Percentiles rank a stretch among this genome's conserved stretches.
Conservation (phyloP, 1,140 invertebrate species). For the Caerostris extrusa region DNA sequence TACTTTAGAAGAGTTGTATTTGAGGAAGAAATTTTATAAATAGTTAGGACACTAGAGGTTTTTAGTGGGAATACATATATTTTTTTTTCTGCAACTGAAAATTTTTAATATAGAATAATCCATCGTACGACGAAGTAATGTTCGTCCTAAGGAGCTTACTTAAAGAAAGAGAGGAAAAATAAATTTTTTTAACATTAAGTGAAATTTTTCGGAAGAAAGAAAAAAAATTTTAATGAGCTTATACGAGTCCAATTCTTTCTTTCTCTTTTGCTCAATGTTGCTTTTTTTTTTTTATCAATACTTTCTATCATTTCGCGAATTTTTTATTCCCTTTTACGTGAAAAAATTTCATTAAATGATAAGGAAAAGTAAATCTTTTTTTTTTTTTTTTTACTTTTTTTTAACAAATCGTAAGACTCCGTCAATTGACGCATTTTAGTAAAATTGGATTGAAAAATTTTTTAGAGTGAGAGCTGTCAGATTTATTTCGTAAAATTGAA, state of each 20-base stretch:
- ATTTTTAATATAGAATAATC: background rate
- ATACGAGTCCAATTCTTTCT: background rate
- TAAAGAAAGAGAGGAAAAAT: background rate
- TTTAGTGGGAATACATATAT: background rate
- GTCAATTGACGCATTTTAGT: background rate
- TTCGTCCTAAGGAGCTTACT: conserved; percentile 35
- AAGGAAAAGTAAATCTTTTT: background rate
- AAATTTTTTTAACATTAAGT: background rate
- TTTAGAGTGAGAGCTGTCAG: background rate
- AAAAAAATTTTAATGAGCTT: conserved; percentile 38
- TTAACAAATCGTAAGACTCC: background rate
- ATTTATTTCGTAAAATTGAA: conserved; percentile 2
- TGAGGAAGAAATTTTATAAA: background rate
- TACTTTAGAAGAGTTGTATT: background rate
- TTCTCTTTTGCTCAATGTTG: background rate
- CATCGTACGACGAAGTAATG: background rate
- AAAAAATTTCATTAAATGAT: conserved; percentile 15
- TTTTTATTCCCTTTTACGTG: background rate
- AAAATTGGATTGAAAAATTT: background rate
- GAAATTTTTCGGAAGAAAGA: background rate
- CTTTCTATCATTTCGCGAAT: conserved; percentile 5
- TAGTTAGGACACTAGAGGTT: background rate
- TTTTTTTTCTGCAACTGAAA: background rate
- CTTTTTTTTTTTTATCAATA: no score
- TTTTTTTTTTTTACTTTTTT: background rate